Percentiles rank a stretch among this genome's conserved stretches.
Conservation (phyloP, 2,113 vertebrate genomes). For the Strix aluco region DNA sequence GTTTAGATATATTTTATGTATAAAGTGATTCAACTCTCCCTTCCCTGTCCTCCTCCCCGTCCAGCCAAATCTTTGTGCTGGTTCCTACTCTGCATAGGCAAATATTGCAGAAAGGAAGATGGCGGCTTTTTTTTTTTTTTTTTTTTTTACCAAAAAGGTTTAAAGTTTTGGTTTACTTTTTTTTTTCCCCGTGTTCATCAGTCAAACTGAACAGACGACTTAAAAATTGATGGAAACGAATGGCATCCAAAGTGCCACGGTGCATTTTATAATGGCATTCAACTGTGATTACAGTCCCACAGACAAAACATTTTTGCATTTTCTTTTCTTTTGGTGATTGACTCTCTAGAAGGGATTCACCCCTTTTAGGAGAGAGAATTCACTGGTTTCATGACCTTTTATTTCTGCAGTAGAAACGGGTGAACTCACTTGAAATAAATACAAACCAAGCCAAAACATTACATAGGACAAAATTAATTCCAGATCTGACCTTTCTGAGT, state of each 20-base stretch:
- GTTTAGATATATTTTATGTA: neutral
- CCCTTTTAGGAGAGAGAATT: neutral
- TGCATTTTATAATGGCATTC: neutral
- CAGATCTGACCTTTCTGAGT: neutral
- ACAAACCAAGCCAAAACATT: neutral
- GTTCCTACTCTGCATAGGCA: neutral
- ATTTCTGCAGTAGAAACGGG: neutral
- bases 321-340: neutral
- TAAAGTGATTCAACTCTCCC: neutral
- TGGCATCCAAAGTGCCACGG: neutral
- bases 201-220: neutral
- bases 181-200: neutral
- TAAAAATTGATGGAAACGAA: neutral
- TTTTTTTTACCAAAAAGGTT: neutral
- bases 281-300: neutral
- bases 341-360: neutral
- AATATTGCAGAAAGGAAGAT: neutral
- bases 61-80: neutral
- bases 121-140: neutral
- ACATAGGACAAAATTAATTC: neutral
- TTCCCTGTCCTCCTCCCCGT: neutral
- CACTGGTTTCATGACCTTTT: constrained; percentile 12
- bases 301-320: neutral
- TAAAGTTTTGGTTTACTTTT: neutral
- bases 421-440: constrained; percentile 41